Base-by-base conservation (phyloP, 2,113 vertebrate genomes). In the Salvator merianae region DNA sequence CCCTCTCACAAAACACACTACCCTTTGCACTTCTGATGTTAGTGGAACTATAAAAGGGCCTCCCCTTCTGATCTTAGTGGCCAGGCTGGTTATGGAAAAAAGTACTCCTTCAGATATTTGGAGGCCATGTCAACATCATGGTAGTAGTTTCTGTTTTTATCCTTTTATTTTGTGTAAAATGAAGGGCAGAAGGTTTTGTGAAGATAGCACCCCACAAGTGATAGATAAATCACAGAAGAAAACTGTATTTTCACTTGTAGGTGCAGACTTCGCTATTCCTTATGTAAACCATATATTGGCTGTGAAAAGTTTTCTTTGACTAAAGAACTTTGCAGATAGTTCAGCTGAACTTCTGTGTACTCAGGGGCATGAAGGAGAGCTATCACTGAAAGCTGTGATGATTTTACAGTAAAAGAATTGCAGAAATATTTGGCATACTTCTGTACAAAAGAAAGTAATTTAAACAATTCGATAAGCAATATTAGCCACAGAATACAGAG, bases 141-240 rank as follows among this genome's bases (percentile, higher is more conserved):
- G 55, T 43, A 26, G 6, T 7, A 1, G 53, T 72, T 5, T 84
- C 28, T 78, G 26, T 20, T 55, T 87, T 86, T 86, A 55, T 83
- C 85, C 88, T 89, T 92, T 79, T n/a, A 88, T 47, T 87, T 86
- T 82, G 20, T 86, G 82, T 82, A 59, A 85, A 66, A 80, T 84
- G 68, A 62, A 79, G 10, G 75, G 55, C 72, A 36, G 68, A 53
- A 9, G 30, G 68, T 0, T 84, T 77, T 86, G 88, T 88, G 89
- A 76, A 91, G 77, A 38, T 84, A 88, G 87, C 86, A 47, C 32
- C 86, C 30, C 4, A 36, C 32, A 24, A 68, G 28, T 62, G 85
- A 30, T 74, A 72, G 74, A 38, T 40, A n/a, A 76, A 79, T 32
- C 83, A 47, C 81, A 81, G 59, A 66, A 70, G n/a, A 85, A 75